Evolutionary conservation across 2,797 vertebrate species (phyloP).

Genomic region (Petrocephalus sullivani): DNA sequence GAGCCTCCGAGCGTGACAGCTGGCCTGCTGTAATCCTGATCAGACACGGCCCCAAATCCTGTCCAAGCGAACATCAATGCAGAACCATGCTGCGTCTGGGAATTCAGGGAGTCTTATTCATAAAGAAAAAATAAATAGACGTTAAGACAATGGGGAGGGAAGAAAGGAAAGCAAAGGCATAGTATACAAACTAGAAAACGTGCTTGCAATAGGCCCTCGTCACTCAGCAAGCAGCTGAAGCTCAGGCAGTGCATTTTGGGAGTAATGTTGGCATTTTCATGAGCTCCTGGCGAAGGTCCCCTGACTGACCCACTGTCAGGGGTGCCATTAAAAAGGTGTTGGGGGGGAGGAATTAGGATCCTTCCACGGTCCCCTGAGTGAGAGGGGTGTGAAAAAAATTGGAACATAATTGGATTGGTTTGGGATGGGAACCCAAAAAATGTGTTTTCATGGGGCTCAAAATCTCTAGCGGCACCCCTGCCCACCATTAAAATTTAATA

Average conservation of each 20-base stretch:
- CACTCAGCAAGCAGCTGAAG: background rate
- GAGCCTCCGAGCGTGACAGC: conserved; percentile 22
- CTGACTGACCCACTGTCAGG: background rate
- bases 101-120: conserved; percentile 8
- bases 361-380: background rate
- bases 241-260: background rate
- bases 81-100: conserved; percentile 2
- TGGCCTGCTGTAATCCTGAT: background rate
- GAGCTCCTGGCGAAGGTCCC: background rate
- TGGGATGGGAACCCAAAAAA: background rate
- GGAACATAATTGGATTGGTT: background rate
- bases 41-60: conserved; percentile 20
- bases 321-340: background rate
- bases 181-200: background rate
- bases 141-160: conserved; percentile 30
- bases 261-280: background rate
- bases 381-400: background rate
- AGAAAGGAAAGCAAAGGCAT: conserved; percentile 1
- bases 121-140: conserved; percentile 22
- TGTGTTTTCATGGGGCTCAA: background rate
- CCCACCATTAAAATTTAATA: background rate
- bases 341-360: background rate
- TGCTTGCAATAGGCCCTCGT: background rate
- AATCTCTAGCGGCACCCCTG: background rate
- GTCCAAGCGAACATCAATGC: conserved; percentile 19